Evolutionary conservation across 2,888 invertebrate species (phyloP).

Genomic region (Pseudococcus jackbeardsleyi): DNA sequence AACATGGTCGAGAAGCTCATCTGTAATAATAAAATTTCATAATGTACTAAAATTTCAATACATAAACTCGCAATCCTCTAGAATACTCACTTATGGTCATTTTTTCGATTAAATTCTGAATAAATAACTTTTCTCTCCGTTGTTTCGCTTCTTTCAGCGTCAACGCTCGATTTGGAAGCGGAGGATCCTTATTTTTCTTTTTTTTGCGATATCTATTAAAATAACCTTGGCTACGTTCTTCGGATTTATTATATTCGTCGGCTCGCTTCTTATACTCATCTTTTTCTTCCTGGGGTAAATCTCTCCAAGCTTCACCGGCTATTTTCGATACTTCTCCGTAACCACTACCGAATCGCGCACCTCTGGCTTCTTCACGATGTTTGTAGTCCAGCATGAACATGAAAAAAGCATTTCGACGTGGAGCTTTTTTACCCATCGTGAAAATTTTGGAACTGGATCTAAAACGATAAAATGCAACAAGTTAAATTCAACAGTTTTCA

Average conservation of each 20-base stretch:
- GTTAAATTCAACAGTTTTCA: too few species aligned
- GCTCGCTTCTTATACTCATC: not conserved
- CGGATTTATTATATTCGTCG: conserved; percentile 28
- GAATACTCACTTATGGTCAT: not conserved
- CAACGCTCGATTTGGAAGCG: not conserved
- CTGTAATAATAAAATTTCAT: not conserved
- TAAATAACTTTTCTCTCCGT: not conserved
- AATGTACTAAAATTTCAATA: not conserved
- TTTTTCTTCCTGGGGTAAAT: not conserved
- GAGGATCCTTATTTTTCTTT: not conserved
- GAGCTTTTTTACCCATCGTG: not conserved
- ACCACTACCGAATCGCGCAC: not conserved
- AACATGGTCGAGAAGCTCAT: not conserved
- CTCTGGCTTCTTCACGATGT: not conserved
- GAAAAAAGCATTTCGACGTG: not conserved
- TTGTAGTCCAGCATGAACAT: conserved; percentile 21
- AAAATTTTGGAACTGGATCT: not conserved
- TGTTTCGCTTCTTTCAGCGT: not conserved
- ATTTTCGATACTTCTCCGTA: not conserved
- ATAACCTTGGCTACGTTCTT: not conserved
- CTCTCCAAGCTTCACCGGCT: not conserved
- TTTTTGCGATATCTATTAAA: too few species aligned
- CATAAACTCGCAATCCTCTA: too few species aligned
- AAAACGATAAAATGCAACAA: not conserved
- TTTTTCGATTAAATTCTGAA: not conserved